phyloP scores from a whole-genome alignment of 2,113 vertebrate species.

The Grantiella picta region DNA sequence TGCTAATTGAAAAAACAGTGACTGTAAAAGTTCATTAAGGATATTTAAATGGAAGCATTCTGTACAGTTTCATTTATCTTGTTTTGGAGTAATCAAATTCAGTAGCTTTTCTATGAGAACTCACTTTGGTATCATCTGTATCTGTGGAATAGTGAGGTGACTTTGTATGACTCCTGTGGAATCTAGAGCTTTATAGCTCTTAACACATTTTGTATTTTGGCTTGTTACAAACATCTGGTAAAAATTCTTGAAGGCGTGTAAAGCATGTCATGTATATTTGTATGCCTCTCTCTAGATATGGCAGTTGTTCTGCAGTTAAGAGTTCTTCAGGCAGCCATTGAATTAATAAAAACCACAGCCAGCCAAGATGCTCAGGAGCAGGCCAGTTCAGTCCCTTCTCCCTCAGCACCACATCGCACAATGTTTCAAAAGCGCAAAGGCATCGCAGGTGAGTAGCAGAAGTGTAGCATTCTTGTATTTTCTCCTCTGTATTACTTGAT shows the following conservation, averaged over 20 bases:
- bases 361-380: conserved; percentile 82
- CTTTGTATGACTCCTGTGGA: background rate
- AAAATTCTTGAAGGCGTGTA: background rate
- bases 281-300: conserved; percentile 79
- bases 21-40: background rate
- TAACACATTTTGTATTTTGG: background rate
- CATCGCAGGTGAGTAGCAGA: conserved; percentile 81
- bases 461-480: background rate
- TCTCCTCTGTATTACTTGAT: background rate
- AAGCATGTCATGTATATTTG: background rate
- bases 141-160: background rate
- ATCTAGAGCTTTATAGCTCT: background rate
- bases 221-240: background rate
- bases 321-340: conserved; percentile 90
- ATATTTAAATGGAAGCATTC: background rate
- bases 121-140: background rate
- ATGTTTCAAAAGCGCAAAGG: conserved; percentile 88
- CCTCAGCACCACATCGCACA: conserved; percentile 71
- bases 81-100: background rate
- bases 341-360: conserved; percentile 91
- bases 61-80: background rate
- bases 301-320: conserved; percentile 88
- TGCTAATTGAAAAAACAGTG: background rate
- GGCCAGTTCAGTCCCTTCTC: conserved; percentile 57
- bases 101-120: background rate